Evolutionary conservation across 2,888 invertebrate species (phyloP), one percentile per base, ranked within the genome.

Genomic region (Napeogenes inachia): DNA sequence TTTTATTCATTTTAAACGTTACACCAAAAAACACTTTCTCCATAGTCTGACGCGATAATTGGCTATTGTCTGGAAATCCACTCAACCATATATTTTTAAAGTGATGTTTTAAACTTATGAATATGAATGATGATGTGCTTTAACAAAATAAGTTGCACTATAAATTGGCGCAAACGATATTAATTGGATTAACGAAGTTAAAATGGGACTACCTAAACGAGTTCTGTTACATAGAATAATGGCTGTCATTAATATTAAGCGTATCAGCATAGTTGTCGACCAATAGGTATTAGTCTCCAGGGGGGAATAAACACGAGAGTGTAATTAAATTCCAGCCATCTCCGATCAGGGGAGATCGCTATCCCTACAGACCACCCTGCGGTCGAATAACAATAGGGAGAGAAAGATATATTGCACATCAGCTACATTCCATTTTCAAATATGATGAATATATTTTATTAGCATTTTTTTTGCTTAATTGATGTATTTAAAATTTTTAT

Each of bases 271-370:
- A 56, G 59, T 63, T 66, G 64, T 64, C 67, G 61, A 60, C 63
- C 67, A 64, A 54, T 53, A 59, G 60, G 66, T 63, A 73, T 75
- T 73, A 73, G 73, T 78, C 76, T 73, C 70, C 58, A 71, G 76
- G 77, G 81, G 62, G 46, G 59, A 45, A 55, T 61, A 61, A 62
- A 81, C 79, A 80, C 71, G 73, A 74, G 75, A 70, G 70, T 76
- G 80, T 87, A 87, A 88, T 87, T 85, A 85, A 85, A 88, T 86
- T 85, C 83, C 79, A 66, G 71, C 70, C 71, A 73, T 58, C 70
- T 66, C 67, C 55, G 66, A 64, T 56, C 59, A 61, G 63, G 69
- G 73, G 68, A 57, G 69, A 74, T 69, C 67, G 72, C 68, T 71
- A 70, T 50, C 69, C 68, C 71, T 66, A 75, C 73, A 71, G 67